These are phyloP conservation scores for Drosophila varians DNA, from an alignment of 1,140 invertebrate species.

Conservation along the genomic window DNA sequence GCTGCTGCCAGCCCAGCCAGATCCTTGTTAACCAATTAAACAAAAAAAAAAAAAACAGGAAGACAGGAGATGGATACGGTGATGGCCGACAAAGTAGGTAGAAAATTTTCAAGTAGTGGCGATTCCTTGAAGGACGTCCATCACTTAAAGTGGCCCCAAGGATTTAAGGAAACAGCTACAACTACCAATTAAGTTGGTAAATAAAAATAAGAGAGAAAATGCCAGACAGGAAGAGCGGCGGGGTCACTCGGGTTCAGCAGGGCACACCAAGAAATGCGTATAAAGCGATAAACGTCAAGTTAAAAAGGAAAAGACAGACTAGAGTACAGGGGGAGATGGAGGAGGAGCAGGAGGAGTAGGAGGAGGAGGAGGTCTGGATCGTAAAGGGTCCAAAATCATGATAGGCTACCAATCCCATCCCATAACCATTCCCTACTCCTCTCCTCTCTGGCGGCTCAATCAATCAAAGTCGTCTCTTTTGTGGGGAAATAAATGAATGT, in stretches of 20 bases:
- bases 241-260: no score
- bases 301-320: slow-evolving; percentile 46
- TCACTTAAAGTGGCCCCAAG: not conserved
- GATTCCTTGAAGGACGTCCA: slow-evolving; percentile 6
- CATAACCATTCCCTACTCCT: slow-evolving; percentile 7
- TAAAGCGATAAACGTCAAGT: slow-evolving; percentile 79
- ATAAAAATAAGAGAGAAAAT: slow-evolving; percentile 27
- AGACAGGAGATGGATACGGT: not conserved
- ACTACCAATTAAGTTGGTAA: slow-evolving; percentile 78
- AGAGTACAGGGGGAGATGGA: slow-evolving; percentile 1
- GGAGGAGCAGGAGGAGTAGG: no score
- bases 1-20: not conserved
- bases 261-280: slow-evolving; percentile 49
- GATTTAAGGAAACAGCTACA: slow-evolving; percentile 59
- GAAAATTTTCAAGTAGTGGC: not conserved
- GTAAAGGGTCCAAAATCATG: no score
- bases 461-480: slow-evolving; percentile 67
- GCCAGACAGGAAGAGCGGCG: not conserved
- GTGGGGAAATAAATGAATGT: slow-evolving; percentile 42
- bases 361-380: no score
- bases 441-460: slow-evolving; percentile 49
- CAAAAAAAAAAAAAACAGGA: not conserved
- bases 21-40: not conserved
- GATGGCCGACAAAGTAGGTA: no score
- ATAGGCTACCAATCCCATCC: no score